Base-by-base conservation (phyloP, 2,113 vertebrate genomes). In the Corvus hawaiiensis region DNA sequence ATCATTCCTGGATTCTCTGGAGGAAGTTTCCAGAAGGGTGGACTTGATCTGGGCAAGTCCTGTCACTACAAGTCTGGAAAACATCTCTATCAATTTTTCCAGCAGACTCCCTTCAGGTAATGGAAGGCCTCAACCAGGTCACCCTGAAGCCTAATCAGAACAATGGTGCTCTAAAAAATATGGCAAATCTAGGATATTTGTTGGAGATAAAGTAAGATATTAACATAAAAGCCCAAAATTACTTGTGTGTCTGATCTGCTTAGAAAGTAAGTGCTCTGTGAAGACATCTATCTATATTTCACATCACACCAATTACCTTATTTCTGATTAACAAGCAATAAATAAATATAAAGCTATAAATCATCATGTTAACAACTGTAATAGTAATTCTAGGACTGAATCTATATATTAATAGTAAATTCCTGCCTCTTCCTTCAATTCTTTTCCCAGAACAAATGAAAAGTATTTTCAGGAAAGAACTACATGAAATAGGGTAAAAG, bases 391-490 rank as follows among this genome's bases (percentile, higher is more conserved):
- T 43, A 92, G 51, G 33, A 33, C 10, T 71, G 30, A 71, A 44
- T 74, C 24, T 2, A 35, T 59, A 27, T 30, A 48, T 52, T 79
- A 83, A 46, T 20, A 39, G 9, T 27, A 43, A n/a, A 81, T 61
- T 74, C 20, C 6, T 55, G 17, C 10, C 2, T 73, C 14, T 67
- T 95, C 46, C 22, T 73, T 30, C 30, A 58, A 23, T 72, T 73
- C 5, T 71, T 69, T 81, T 46, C 46, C 11, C 21, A 89, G 59
- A 86, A 4, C 16, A 66, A 91, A 85, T 27, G 12, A 51, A 79
- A 91, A 73, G 27, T 4, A 32, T 41, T 85, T 95, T 97, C 93
- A 86, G 93, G 82, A 79, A 96, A 96, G 54, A 93, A 96, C 61
- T 89, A 48, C 14, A 46, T 58, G 63, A 93, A 91, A 95, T 33